These are phyloP conservation scores for Pterocles gutturalis DNA, from an alignment of 2,113 vertebrate genomes.

Conservation along the genomic window DNA sequence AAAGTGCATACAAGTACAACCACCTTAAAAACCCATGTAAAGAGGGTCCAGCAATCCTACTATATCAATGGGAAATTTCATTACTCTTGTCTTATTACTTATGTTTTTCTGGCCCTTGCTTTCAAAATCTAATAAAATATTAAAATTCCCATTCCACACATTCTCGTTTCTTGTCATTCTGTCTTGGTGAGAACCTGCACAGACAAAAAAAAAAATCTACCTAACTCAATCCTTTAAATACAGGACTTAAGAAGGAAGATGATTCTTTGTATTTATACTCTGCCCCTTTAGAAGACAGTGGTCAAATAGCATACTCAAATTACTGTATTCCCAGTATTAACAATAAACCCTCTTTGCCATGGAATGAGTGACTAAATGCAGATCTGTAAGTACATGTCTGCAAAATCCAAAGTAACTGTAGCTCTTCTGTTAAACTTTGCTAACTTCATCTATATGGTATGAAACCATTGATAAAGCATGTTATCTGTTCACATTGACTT, in stretches of 20 bases:
- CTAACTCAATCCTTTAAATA: neutral
- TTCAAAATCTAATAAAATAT: neutral
- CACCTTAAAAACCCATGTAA: neutral
- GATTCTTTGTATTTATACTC: neutral
- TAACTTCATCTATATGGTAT: slow-evolving; percentile 49
- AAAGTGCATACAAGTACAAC: neutral
- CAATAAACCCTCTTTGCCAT: neutral
- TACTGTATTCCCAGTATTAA: neutral
- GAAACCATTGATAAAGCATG: neutral
- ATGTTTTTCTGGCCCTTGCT: neutral
- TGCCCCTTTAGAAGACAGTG: neutral
- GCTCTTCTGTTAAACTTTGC: neutral
- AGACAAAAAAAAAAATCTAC: neutral
- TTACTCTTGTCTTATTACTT: neutral
- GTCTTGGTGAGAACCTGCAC: neutral
- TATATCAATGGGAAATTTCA: neutral
- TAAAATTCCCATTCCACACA: neutral
- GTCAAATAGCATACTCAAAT: neutral
- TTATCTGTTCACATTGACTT: neutral
- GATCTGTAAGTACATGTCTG: neutral
- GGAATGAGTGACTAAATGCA: neutral
- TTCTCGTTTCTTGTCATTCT: neutral
- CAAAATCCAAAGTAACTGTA: neutral
- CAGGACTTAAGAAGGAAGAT: neutral
- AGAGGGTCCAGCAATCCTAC: neutral